Base-by-base conservation (phyloP, 2,113 vertebrate genomes). In the Phasianus colchicus region DNA sequence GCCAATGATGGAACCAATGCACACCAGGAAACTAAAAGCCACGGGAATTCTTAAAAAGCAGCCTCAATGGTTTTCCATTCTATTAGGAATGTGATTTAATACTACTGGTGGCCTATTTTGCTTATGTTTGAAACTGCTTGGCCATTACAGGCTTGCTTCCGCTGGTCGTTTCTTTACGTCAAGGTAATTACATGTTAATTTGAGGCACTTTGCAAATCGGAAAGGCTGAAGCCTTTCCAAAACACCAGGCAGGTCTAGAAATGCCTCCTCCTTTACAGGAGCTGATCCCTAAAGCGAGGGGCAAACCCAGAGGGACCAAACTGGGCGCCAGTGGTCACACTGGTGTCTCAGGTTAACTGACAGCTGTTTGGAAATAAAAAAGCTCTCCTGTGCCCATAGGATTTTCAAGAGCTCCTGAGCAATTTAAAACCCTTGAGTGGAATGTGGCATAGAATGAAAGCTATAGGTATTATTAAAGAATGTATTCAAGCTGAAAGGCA, bases 391-490 rank as follows among this genome's bases (percentile, higher is more conserved):
- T 77, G 94, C 34, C 75, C 57, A 60, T 3, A 5, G 29, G 76
- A 74, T 94, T 96, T 91, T 81, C 80, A 77, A 91, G 80, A 91
- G 54, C 86, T 88, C 61, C 32, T 57, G 52, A 67, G 83, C 80
- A 90, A 81, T 93, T 88, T 81, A 38, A 93, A 96, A 48, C 81
- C 55, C 61, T 64, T 78, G 76, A 78, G 88, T 94, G 76, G 90
- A 93, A 94, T 78, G 65, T 19, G 52, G 34, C 81, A 72, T 81
- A 93, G 83, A 90, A 88, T 75, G 76, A 95, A 90, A 92, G 77
- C 80, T 67, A 29, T 81, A 94, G 73, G 80, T 90, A 78, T 88
- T 94, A 88, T 43, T 90, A 86, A 95, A 92, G 76, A 93, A 95
- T 88, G 76, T 78, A 57, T 95, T 32, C 55, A 57, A 93, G 66